Conservation (phyloP, 2,797 vertebrate species). For the Enoplosus armatus region DNA sequence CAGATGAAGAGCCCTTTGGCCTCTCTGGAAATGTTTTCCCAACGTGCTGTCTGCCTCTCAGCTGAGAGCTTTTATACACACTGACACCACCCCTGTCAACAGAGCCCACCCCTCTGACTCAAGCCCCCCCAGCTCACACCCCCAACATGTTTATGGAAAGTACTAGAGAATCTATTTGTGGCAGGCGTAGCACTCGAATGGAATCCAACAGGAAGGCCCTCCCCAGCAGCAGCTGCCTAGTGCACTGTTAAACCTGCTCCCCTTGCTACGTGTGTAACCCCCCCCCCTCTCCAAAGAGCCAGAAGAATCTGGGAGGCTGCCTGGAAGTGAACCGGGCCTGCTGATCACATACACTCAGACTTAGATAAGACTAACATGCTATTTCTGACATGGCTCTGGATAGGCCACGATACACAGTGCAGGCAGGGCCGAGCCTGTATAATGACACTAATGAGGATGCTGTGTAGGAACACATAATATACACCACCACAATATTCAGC, state of each 20-base stretch:
- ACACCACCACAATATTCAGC: not conserved
- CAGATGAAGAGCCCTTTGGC: slow-evolving; percentile 37
- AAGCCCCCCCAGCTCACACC: slow-evolving; percentile 48
- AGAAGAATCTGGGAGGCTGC: slow-evolving; percentile 65
- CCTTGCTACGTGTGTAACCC: slow-evolving; percentile 26
- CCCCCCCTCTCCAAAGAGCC: slow-evolving; percentile 26
- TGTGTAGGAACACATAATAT: not conserved
- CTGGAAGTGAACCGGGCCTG: slow-evolving; percentile 20
- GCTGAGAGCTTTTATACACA: slow-evolving; percentile 80
- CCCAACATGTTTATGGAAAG: slow-evolving; percentile 76
- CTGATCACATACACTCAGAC: slow-evolving; percentile 22
- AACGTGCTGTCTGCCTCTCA: slow-evolving; percentile 52
- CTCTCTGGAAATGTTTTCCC: slow-evolving; percentile 48
- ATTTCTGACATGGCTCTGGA: slow-evolving; percentile 33
- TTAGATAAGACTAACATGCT: slow-evolving; percentile 25
- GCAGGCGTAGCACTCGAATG: slow-evolving; percentile 75
- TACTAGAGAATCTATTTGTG: slow-evolving; percentile 85
- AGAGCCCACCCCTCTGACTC: slow-evolving; percentile 59
- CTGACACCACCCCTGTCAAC: slow-evolving; percentile 43
- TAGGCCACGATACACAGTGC: slow-evolving; percentile 14
- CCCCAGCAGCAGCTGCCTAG: slow-evolving; percentile 64
- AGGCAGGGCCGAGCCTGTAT: not conserved
- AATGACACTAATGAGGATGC: not conserved
- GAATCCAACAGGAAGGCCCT: slow-evolving; percentile 79
- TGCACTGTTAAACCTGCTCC: slow-evolving; percentile 37